These are phyloP conservation scores for Drosophila murphyi DNA, from an alignment of 1,140 invertebrate genomes.

Conservation along the genomic window DNA sequence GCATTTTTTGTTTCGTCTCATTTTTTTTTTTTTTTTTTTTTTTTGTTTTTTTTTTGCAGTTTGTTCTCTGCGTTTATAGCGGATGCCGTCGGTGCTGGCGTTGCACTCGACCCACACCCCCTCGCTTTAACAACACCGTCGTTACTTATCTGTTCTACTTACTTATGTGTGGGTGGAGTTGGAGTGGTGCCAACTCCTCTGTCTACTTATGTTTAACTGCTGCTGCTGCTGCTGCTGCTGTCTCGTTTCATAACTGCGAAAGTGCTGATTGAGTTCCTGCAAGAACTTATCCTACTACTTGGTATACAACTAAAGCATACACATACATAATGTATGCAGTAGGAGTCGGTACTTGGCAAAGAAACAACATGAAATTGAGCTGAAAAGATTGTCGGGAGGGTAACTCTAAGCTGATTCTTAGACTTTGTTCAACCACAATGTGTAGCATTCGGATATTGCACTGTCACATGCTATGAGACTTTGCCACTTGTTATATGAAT, in stretches of 20 bases:
- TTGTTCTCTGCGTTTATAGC: slow-evolving; percentile 45
- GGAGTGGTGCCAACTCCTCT: slow-evolving; percentile 13
- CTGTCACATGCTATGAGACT: too few species aligned
- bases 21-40: slow-evolving; percentile 40
- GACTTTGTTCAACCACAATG: neutral
- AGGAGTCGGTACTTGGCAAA: slow-evolving; percentile 3
- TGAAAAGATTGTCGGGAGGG: slow-evolving; percentile 9
- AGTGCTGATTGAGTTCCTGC: slow-evolving; percentile 49
- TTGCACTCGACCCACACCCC: neutral
- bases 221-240: slow-evolving; percentile 1
- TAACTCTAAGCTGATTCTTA: neutral
- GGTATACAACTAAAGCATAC: slow-evolving; percentile 4
- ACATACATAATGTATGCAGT: slow-evolving; percentile 3
- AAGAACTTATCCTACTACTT: slow-evolving; percentile 32
- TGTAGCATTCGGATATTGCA: neutral
- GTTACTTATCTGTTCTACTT: slow-evolving; percentile 22
- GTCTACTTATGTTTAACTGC: slow-evolving; percentile 22
- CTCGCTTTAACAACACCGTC: too few species aligned
- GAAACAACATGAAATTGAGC: slow-evolving; percentile 38
- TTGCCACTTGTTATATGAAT: too few species aligned
- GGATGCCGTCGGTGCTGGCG: slow-evolving; percentile 46
- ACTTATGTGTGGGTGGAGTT: slow-evolving; percentile 33
- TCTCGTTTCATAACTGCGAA: slow-evolving; percentile 45
- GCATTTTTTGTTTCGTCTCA: slow-evolving; percentile 46
- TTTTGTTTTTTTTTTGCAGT: slow-evolving; percentile 34